Base-by-base conservation (phyloP, 1,140 invertebrate genomes). In the Delia radicum region DNA sequence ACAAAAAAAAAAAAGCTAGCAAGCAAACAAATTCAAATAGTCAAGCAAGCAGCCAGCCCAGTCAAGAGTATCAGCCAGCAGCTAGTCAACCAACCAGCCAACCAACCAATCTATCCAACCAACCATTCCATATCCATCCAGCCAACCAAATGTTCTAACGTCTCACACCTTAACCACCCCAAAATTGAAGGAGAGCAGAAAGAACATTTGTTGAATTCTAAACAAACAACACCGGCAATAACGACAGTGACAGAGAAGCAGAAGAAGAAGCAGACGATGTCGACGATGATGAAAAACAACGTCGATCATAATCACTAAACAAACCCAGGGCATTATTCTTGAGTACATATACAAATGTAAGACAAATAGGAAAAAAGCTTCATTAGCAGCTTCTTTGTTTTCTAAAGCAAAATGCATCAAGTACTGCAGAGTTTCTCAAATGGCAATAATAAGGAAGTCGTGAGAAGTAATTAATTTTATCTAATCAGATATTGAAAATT, bases 341-440 rank as follows among this genome's bases (percentile, higher is more conserved):
- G 37, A 42, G 15, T 6, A 42, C 37, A 42, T 13, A 42, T 13
- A 42, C 37, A 42, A 42, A 42, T 42, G 8, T 42, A 42, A 42
- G 37, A 12, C 37, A 42, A 42, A 42, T 42, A 48, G 48, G 15
- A 55, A 21, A 21, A 21, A 21, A 55, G 48, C 48, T 21, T 55
- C 48, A 55, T 55, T 55, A 55, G 48, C 48, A 55, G 48, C 48
- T 55, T 55, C 48, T 55, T 55, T 55, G 48, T 55, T 55, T 55
- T 55, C 48, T 21, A 55, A 3, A 55, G n/a, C 48, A 55, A 55
- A n/a, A 5, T 55, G 48, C 48, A 55, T 1, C 48, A 18, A 55
- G 48, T 55, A 55, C 8, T 37, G 33, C 8, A n/a, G n/a, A n/a
- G n/a, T n/a, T n/a, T n/a, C n/a, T n/a, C n/a, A n/a, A n/a, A n/a